Evolutionary conservation across 1,140 invertebrate species (phyloP).

Genomic region (Riptortus pedestris): DNA sequence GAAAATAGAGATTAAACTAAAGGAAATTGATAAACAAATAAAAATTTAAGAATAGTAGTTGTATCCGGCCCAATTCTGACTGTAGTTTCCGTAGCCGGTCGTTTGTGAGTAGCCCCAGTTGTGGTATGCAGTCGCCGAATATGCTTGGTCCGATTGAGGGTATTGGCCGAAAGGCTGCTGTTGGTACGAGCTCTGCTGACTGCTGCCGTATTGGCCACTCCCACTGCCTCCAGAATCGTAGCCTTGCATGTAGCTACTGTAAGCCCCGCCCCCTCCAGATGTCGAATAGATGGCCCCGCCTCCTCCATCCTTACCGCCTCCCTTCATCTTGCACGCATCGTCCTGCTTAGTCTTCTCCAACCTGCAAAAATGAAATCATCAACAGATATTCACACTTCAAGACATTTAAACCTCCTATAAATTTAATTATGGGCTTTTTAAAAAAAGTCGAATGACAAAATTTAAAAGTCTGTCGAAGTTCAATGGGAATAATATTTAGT

Average conservation of each 20-base stretch:
- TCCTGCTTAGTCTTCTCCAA: neutral
- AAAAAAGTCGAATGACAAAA: no score
- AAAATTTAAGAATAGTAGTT: constrained; percentile 42
- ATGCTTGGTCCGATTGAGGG: constrained; percentile 49
- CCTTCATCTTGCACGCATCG: neutral
- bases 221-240: constrained; percentile 36
- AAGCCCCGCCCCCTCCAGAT: neutral
- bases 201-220: constrained; percentile 39
- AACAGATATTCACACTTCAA: no score
- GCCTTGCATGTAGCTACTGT: neutral
- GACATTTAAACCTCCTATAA: no score
- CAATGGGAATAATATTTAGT: no score
- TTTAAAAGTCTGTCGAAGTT: no score
- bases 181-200: constrained; percentile 40
- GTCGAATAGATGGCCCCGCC: neutral
- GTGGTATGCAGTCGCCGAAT: constrained; percentile 47
- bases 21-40: no score
- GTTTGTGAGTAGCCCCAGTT: constrained; percentile 55
- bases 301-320: neutral
- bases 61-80: constrained; percentile 51
- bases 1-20: no score
- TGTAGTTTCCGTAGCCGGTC: constrained; percentile 47
- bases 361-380: no score
- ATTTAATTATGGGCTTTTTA: no score
- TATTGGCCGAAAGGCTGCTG: constrained; percentile 49